These are phyloP conservation scores for Emesis furor DNA, from an alignment of 2,888 invertebrate species.

Conservation along the genomic window DNA sequence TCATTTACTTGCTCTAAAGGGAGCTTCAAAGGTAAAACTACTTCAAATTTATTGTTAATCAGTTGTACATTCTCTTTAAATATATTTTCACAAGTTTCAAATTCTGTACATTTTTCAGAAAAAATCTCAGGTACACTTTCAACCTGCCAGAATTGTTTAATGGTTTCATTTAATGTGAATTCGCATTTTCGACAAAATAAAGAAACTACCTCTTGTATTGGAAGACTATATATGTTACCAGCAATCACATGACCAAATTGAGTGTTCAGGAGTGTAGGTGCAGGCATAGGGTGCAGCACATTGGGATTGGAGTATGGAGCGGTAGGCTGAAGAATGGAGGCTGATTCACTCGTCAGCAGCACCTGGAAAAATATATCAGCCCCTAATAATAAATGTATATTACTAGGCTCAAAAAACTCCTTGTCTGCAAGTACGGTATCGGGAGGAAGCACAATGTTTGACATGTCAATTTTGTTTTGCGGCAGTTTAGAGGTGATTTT, in stretches of 20 bases:
- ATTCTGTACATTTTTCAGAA: constrained; percentile 17
- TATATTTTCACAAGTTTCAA: constrained; percentile 22
- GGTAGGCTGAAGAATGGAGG: background rate
- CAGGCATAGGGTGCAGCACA: too few relatives aligned
- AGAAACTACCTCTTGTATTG: too few relatives aligned
- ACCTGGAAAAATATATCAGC: background rate
- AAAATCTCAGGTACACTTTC: constrained; percentile 36
- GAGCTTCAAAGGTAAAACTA: constrained; percentile 34
- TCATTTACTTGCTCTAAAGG: constrained; percentile 32
- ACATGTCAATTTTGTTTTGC: too few relatives aligned
- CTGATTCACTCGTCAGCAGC: background rate
- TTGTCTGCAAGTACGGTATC: background rate
- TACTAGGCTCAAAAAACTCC: background rate
- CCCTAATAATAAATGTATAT: background rate
- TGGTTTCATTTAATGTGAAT: too few relatives aligned
- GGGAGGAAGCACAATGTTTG: too few relatives aligned
- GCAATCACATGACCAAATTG: too few relatives aligned
- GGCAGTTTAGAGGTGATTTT: too few relatives aligned
- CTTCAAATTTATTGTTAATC: constrained; percentile 20
- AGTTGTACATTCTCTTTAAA: constrained; percentile 29
- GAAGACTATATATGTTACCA: too few relatives aligned
- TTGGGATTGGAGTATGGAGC: too few relatives aligned
- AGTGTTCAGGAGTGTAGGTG: too few relatives aligned
- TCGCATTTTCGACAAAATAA: too few relatives aligned
- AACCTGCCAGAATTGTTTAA: background rate